Conservation (phyloP, 2,797 vertebrate species). For the Dermochelys coriacea region DNA sequence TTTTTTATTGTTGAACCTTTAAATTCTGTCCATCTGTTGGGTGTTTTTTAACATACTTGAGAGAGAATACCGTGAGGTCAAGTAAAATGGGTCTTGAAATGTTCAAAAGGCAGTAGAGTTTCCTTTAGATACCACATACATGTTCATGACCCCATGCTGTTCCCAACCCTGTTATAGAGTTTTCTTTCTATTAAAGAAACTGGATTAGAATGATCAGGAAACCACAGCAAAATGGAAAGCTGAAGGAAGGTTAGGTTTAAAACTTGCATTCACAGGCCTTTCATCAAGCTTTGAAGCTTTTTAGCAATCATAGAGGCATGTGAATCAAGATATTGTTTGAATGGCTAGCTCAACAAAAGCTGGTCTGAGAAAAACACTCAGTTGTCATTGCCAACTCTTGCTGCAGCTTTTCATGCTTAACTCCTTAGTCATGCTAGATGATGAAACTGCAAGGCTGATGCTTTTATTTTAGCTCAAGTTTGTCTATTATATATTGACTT, state of each 20-base stretch:
- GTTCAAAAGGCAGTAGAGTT: slow-evolving; percentile 47
- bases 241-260: slow-evolving; percentile 72
- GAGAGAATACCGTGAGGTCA: slow-evolving; percentile 53
- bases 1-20: slow-evolving; percentile 35
- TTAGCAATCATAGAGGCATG: slow-evolving; percentile 4
- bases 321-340: slow-evolving; percentile 66
- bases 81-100: slow-evolving; percentile 50
- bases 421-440: slow-evolving; percentile 52
- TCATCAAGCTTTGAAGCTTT: slow-evolving; percentile 68
- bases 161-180: slow-evolving; percentile 52
- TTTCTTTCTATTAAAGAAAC: slow-evolving; percentile 70
- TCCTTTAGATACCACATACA: slow-evolving; percentile 55
- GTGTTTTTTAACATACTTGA: slow-evolving; percentile 37
- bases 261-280: slow-evolving; percentile 43
- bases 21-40: slow-evolving; percentile 25
- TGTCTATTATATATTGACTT: not conserved
- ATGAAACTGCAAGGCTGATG: slow-evolving; percentile 11
- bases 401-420: slow-evolving; percentile 50
- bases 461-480: not conserved
- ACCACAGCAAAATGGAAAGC: slow-evolving; percentile 63
- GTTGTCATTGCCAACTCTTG: slow-evolving; percentile 37
- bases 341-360: slow-evolving; percentile 54
- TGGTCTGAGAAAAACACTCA: slow-evolving; percentile 31
- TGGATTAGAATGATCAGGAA: slow-evolving; percentile 73
- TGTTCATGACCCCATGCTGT: slow-evolving; percentile 70